Conservation (phyloP, 1,140 invertebrate species). For the Battus philenor region DNA sequence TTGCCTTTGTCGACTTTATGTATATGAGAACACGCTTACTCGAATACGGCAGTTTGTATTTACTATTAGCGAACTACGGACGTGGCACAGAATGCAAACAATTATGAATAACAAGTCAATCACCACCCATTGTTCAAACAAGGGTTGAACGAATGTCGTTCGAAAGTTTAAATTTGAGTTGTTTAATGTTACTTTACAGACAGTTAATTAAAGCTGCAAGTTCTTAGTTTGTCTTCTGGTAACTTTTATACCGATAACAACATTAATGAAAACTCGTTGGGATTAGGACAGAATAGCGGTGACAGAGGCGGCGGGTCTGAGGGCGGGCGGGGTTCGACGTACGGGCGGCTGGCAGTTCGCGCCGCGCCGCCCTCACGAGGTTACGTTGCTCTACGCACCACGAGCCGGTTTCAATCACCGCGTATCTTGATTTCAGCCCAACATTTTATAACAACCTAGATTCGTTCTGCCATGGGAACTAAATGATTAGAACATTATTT, state of each 20-base stretch:
- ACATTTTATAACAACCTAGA: conserved; percentile 25
- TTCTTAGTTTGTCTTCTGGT: conserved; percentile 58
- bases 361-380: conserved; percentile 40
- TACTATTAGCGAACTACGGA: conserved; percentile 2
- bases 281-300: conserved; percentile 64
- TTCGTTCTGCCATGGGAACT: conserved; percentile 31
- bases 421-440: conserved; percentile 23
- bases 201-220: conserved; percentile 68
- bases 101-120: conserved; percentile 26
- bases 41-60: conserved; percentile 11
- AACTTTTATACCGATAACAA: conserved; percentile 71
- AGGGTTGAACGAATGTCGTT: conserved; percentile 8
- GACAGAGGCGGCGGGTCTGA: conserved; percentile 45
- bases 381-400: conserved; percentile 40
- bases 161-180: conserved; percentile 23
- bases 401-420: conserved; percentile 24
- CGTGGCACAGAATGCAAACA: conserved; percentile 7
- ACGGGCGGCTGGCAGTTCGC: conserved; percentile 48
- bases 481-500: conserved; percentile 24
- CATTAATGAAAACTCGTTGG: conserved; percentile 71
- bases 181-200: conserved; percentile 53
- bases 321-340: conserved; percentile 47
- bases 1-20: conserved; percentile 10
- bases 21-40: conserved; percentile 4
- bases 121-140: conserved; percentile 18